Evolutionary conservation across 1,140 invertebrate species (phyloP).

Genomic region (Phthorimaea operculella): DNA sequence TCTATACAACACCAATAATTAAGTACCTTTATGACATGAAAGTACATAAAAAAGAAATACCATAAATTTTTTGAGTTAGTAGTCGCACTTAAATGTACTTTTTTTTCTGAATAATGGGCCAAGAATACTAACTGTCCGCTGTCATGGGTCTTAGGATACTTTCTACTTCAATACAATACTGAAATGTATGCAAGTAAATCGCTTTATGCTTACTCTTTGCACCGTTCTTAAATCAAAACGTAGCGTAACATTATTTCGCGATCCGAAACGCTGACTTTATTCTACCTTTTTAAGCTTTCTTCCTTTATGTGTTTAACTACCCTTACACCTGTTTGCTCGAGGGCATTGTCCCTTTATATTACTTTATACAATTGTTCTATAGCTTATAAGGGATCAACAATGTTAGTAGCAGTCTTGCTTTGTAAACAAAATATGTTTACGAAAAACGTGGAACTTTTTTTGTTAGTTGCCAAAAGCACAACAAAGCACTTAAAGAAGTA

Average conservation of each 20-base stretch:
- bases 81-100: too few species aligned
- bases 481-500: not conserved
- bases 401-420: not conserved
- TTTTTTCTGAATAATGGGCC: too few species aligned
- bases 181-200: too few species aligned
- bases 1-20: too few species aligned
- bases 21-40: too few species aligned
- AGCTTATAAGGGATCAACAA: constrained; percentile 1
- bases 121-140: too few species aligned
- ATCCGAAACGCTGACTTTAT: constrained; percentile 53
- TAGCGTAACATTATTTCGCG: constrained; percentile 48
- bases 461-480: not conserved
- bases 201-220: constrained; percentile 13
- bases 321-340: constrained; percentile 55
- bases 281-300: constrained; percentile 59
- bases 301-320: constrained; percentile 58
- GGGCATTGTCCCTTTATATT: constrained; percentile 54
- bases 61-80: too few species aligned
- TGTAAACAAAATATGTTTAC: not conserved
- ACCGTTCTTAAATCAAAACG: constrained; percentile 37
- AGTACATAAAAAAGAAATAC: too few species aligned
- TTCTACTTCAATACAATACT: too few species aligned
- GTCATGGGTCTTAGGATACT: too few species aligned
- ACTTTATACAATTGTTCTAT: constrained; percentile 27
- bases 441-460: not conserved